A percentile compares a stretch with the other conserved stretches of the same genome.
Conservation (phyloP, 2,113 vertebrate genomes). For the Colossoma macropomum region DNA sequence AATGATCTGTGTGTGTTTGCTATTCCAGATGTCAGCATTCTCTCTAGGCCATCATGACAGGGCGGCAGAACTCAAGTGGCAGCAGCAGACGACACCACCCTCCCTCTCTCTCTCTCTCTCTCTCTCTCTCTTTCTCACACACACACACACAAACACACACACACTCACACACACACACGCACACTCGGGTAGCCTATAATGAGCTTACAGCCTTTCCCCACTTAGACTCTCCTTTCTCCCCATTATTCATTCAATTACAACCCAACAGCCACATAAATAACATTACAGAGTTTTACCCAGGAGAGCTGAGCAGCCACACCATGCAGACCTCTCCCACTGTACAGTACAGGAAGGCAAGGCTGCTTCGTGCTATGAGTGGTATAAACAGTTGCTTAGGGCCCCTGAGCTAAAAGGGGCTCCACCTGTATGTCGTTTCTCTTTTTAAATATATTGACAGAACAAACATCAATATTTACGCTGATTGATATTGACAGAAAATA, state of each 20-base stretch:
- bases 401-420: no score
- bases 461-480: no score
- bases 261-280: constrained; percentile 46
- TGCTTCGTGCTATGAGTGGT: no score
- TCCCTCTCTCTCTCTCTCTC: not conserved
- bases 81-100: not conserved
- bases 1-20: constrained; percentile 33
- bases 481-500: no score
- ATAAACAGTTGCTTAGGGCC: no score
- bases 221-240: constrained; percentile 11
- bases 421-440: no score
- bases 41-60: not conserved
- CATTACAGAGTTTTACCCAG: constrained; percentile 12
- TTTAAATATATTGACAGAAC: no score
- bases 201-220: constrained; percentile 16
- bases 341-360: no score
- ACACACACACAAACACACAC: not conserved
- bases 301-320: constrained; percentile 15
- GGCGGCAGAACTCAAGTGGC: not conserved
- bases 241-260: constrained; percentile 52
- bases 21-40: constrained; percentile 34
- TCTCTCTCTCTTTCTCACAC: not conserved
- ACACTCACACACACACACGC: not conserved
- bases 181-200: constrained; percentile 14
- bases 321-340: not conserved